Conservation (phyloP, 1,140 invertebrate genomes). For the Platyscapa corneri region DNA sequence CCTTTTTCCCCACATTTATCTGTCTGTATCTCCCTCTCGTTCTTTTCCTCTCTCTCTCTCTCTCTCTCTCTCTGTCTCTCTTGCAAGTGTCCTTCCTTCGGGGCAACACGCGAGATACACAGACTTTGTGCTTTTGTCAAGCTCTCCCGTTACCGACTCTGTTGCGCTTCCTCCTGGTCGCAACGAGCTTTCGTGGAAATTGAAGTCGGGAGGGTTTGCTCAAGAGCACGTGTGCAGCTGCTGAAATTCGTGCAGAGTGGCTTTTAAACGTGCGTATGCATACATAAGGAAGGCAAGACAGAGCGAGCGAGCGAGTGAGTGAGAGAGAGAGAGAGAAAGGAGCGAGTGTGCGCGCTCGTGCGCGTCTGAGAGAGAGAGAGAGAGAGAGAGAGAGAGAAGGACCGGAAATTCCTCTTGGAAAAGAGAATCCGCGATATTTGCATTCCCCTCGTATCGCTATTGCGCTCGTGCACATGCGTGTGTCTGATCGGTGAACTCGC, state of each 20-base stretch:
- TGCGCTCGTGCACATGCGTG: constrained; percentile 2
- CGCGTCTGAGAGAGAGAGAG: neutral
- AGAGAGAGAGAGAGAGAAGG: constrained; percentile 32
- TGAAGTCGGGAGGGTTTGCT: neutral
- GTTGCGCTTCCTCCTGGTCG: neutral
- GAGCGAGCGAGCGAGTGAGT: neutral
- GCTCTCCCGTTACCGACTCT: neutral
- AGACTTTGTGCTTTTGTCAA: neutral
- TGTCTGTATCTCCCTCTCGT: no score
- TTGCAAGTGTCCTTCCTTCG: neutral
- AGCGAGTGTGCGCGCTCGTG: no score
- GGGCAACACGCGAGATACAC: no score
- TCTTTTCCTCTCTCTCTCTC: neutral
- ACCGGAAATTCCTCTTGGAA: constrained; percentile 53
- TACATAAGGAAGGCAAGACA: neutral
- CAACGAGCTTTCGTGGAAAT: neutral
- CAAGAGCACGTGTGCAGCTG: constrained; percentile 51
- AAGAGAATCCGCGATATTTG: constrained; percentile 54
- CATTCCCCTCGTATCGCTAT: constrained; percentile 53
- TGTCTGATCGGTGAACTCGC: constrained; percentile 40
- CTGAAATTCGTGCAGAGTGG: constrained; percentile 53
- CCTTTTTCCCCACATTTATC: no score
- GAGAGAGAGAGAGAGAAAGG: constrained; percentile 4
- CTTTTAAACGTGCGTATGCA: constrained; percentile 18
- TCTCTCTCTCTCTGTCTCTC: neutral